Conservation (phyloP, 1,140 invertebrate species). For the Zaprionus vittiger region DNA sequence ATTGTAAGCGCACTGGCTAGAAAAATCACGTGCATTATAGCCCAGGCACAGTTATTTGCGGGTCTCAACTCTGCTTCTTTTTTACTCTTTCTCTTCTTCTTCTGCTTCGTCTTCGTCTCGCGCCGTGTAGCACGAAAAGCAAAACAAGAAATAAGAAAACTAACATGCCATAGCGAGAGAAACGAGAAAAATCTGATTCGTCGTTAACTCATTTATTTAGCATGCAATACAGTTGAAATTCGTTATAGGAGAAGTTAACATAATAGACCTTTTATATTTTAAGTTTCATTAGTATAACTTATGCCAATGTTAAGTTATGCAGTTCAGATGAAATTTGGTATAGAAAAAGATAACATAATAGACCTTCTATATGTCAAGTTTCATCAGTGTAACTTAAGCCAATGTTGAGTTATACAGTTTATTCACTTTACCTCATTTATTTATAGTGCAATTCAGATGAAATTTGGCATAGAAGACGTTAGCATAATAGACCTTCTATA, state of each 20-base stretch:
- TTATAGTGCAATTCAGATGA: not conserved
- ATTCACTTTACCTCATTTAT: not conserved
- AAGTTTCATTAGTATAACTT: too few species aligned
- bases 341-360: not conserved
- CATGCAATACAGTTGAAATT: not conserved
- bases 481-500: too few species aligned
- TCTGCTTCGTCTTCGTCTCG: not conserved
- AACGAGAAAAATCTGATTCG: not conserved
- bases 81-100: too few species aligned
- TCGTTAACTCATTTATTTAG: not conserved
- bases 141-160: conserved; percentile 29
- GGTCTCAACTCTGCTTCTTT: conserved; percentile 39
- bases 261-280: too few species aligned
- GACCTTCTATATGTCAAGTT: too few species aligned
- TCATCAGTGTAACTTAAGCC: too few species aligned
- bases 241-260: not conserved
- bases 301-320: not conserved
- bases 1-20: conserved; percentile 43
- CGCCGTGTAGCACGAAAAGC: conserved; percentile 1
- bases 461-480: not conserved
- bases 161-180: conserved; percentile 24
- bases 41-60: conserved; percentile 58
- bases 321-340: not conserved
- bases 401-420: not conserved
- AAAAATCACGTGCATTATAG: conserved; percentile 74